These are phyloP conservation scores for Drosophila mayaguana DNA, from an alignment of 2,888 invertebrate species.

Conservation along the genomic window DNA sequence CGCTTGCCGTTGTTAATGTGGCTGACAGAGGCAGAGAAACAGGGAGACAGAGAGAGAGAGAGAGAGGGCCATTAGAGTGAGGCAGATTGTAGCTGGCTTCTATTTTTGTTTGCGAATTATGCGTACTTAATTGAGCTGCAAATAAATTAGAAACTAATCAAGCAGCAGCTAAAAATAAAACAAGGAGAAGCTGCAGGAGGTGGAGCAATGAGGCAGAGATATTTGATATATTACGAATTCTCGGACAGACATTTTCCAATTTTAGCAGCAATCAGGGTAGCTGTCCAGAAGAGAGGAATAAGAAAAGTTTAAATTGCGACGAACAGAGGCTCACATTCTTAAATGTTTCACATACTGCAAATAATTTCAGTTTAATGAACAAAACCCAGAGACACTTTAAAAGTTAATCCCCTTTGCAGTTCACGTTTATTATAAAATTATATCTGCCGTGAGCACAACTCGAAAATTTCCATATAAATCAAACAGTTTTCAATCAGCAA, in stretches of 20 bases:
- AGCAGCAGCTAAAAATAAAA: not conserved
- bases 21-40: constrained; percentile 19
- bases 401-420: not conserved
- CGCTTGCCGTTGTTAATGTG: constrained; percentile 65
- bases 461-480: not conserved
- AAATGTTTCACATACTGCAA: not conserved
- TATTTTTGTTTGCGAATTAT: constrained; percentile 45
- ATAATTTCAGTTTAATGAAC: not conserved
- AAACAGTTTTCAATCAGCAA: not conserved
- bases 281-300: not conserved
- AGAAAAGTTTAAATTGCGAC: not conserved
- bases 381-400: not conserved
- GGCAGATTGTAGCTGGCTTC: constrained; percentile 11
- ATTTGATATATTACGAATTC: not conserved
- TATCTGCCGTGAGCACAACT: not conserved
- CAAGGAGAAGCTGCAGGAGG: not conserved
- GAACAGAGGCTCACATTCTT: not conserved
- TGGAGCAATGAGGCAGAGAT: not conserved
- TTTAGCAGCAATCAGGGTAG: not conserved
- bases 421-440: not conserved
- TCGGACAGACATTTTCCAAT: not conserved
- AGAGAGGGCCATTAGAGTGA: constrained; percentile 16
- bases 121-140: constrained; percentile 60
- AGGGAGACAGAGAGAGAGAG: not conserved
- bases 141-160: constrained; percentile 20